A percentile compares a stretch with the other conserved stretches of the same genome.
Evolutionary conservation across 2,888 invertebrate species (phyloP).

Genomic region (Mallateleia sp.): DNA sequence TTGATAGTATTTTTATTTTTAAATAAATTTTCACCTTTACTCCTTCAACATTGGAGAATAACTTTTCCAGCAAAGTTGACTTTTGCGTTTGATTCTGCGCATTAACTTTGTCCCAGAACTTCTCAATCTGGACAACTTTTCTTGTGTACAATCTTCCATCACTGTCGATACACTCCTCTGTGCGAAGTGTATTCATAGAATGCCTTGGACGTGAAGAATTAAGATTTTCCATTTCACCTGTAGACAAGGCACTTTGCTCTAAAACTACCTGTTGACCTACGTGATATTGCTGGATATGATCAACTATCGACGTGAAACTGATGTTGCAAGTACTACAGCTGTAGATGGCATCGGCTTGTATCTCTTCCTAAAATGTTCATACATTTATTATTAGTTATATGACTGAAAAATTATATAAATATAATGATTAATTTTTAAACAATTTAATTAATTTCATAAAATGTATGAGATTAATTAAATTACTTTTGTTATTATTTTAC

Average conservation of each 20-base stretch:
- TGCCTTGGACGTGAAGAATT: constrained; percentile 83
- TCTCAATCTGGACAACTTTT: constrained; percentile 91
- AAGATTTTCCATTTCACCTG: constrained; percentile 71
- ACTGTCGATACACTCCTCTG: constrained; percentile 90
- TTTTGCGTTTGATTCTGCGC: constrained; percentile 81
- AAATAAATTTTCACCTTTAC: constrained; percentile 85
- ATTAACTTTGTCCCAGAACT: constrained; percentile 90
- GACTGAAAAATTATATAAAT: too few relatives aligned
- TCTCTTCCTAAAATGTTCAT: constrained; percentile 66
- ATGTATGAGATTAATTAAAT: too few relatives aligned
- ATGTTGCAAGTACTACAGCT: constrained; percentile 92
- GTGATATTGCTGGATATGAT: constrained; percentile 92
- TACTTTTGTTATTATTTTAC: too few relatives aligned
- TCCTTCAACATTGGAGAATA: constrained; percentile 88
- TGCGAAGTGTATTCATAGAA: constrained; percentile 89
- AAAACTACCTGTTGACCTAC: constrained; percentile 93
- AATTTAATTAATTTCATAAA: too few relatives aligned
- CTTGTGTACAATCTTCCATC: constrained; percentile 90
- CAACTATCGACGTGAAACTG: constrained; percentile 92
- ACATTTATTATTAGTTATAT: neutral
- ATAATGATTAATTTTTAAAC: too few relatives aligned
- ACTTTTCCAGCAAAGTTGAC: constrained; percentile 88
- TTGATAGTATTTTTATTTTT: too few relatives aligned
- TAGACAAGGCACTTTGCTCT: constrained; percentile 86
- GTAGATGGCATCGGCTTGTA: constrained; percentile 90